Conservation (phyloP, 2,113 vertebrate species). For the Furnarius figulus region DNA sequence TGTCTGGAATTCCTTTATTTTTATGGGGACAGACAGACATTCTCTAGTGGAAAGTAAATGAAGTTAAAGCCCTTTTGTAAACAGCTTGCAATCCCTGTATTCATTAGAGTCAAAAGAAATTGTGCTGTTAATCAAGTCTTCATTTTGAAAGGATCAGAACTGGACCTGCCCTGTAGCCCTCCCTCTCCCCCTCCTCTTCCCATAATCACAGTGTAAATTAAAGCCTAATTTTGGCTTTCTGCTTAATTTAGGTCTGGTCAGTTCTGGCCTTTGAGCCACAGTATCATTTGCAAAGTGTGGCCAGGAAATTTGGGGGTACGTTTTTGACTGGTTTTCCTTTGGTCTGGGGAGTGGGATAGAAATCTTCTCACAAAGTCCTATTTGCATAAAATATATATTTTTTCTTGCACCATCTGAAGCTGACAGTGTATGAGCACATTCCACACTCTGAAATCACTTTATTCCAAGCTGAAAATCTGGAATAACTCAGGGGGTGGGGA, state of each 20-base stretch:
- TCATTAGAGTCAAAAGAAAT: constrained; percentile 1
- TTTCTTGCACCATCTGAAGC: background rate
- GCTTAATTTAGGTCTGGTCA: background rate
- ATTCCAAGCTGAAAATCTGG: background rate
- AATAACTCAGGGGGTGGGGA: background rate
- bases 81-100: background rate
- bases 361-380: background rate
- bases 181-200: background rate
- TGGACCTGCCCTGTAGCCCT: background rate
- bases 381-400: background rate
- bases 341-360: accelerated
- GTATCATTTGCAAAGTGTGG: background rate
- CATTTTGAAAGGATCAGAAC: constrained; percentile 35
- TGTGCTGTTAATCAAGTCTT: constrained; percentile 21
- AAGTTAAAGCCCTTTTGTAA: constrained; percentile 16
- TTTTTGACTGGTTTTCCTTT: background rate
- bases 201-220: background rate
- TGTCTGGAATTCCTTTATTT: background rate
- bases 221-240: background rate
- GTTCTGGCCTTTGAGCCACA: background rate
- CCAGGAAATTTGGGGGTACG: background rate
- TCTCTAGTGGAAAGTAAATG: background rate
- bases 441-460: background rate
- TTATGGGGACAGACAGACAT: background rate
- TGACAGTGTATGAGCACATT: background rate